phyloP scores from a whole-genome alignment of 2,113 vertebrate genomes.

The Colaptes auratus region DNA sequence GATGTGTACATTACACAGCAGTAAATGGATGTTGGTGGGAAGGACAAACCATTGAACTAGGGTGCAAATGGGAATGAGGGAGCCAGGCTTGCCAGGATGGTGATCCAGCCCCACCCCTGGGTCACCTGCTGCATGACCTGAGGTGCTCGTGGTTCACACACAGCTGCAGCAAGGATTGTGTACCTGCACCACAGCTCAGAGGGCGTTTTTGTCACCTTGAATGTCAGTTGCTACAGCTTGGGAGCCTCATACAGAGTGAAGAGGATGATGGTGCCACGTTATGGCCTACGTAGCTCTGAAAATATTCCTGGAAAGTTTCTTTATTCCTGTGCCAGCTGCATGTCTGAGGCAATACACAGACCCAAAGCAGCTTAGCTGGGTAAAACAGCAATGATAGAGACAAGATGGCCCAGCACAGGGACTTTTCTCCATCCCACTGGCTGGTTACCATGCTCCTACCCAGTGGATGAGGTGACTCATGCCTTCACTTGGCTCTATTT shows the following conservation, averaged over 20 bases:
- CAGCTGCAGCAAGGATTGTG: not conserved
- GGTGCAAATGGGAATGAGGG: not conserved
- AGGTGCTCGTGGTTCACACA: not conserved
- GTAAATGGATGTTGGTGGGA: fast-evolving
- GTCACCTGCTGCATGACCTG: not conserved
- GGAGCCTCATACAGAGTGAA: fast-evolving
- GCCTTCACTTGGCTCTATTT: not conserved
- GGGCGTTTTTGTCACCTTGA: too few relatives aligned
- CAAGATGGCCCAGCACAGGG: not conserved
- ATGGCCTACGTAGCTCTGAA: not conserved
- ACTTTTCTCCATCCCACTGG: not conserved
- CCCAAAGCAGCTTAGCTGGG: not conserved
- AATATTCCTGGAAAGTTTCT: not conserved
- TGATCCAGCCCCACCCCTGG: not conserved
- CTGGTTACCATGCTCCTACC: not conserved
- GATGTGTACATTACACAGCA: too few relatives aligned
- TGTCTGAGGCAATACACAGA: not conserved
- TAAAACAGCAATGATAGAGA: not conserved
- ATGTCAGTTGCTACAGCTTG: not conserved
- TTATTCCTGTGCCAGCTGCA: fast-evolving
- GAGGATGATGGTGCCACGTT: not conserved
- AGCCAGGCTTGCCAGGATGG: too few relatives aligned
- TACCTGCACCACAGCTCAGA: not conserved
- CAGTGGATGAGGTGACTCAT: not conserved
- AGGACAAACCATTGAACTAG: not conserved